These are phyloP conservation scores for Ferdinandea cuprea DNA, from an alignment of 2,888 invertebrate species.

Conservation along the genomic window DNA sequence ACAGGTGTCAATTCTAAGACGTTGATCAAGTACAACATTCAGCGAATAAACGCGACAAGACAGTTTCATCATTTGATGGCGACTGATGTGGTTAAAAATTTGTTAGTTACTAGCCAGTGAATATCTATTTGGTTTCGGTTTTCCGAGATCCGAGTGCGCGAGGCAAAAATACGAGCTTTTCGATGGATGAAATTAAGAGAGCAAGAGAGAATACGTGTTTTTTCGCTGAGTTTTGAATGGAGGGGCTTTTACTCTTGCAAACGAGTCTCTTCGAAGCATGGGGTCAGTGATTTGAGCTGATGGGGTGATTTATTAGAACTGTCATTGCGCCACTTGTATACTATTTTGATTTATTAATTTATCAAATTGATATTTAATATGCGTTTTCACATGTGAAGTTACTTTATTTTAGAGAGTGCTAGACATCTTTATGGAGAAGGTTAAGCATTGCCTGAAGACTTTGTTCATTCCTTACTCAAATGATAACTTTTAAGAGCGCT, in stretches of 20 bases:
- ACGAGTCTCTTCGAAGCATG: not conserved
- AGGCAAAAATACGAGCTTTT: conserved; percentile 16
- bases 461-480: no score
- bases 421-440: no score
- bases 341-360: no score
- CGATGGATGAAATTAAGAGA: not conserved
- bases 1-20: conserved; percentile 83
- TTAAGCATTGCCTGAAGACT: no score
- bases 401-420: no score
- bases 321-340: not conserved
- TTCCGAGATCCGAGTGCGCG: conserved; percentile 5
- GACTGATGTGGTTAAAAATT: conserved; percentile 78
- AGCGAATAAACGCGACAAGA: conserved; percentile 81
- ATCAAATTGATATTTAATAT: no score
- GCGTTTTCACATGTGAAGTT: no score
- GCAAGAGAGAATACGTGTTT: not conserved
- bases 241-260: not conserved
- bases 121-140: conserved; percentile 47
- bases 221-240: conserved; percentile 32
- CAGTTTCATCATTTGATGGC: conserved; percentile 83
- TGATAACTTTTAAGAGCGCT: not conserved
- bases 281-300: not conserved
- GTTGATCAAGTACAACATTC: conserved; percentile 82
- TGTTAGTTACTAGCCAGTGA: conserved; percentile 67
- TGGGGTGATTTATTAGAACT: not conserved